Base-by-base conservation (phyloP, 2,888 invertebrate species). In the Diogma glabrata region DNA sequence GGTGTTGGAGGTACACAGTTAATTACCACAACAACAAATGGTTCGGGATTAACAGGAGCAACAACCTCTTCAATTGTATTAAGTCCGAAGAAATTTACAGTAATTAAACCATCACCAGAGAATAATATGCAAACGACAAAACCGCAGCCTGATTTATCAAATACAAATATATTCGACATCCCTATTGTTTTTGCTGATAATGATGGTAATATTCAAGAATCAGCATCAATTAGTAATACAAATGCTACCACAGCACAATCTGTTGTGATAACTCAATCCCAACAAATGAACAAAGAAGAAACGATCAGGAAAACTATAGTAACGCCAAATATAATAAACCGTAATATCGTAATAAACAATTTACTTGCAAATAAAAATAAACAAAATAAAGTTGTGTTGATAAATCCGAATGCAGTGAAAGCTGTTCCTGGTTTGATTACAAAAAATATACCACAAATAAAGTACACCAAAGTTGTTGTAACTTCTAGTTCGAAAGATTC, bases 161-260 rank as follows among this genome's bases (percentile, higher is more conserved):
- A 67, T 1, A 67, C 72, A 53, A 79, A 78, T 60, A 81, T 81
- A 45, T 72, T 79, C 59, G 79, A 81, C 60, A 73, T 81, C 61
- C 81, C 81, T 1, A 80, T 81, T 57, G 75, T 81, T 52, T 80
- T 81, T 61, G 81, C 81, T 2, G 80, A 81, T 57, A 79, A 77
- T 55, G 69, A 70, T 28, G 70, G 70, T 3, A 70, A 58, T 57
- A 60, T 61, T n/a, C 48, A 48, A n/a, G 28, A 47, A 28, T 46
- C 60, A 9, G 50, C 57, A 12, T 60, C 54, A 52, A 60, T 24
- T 54, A 22, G 14, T 22, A 24, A 47, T 17, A 28, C 47, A 24
- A n/a, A n/a, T n/a, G 14, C 22, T 5, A 40, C 26, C 6, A 57
- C 12, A 56, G 57, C 50, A n/a, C 40, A 36, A 33, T 23, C 40